phyloP scores from a whole-genome alignment of 64 coral and sea anemone species.

The Montipora cactus region DNA sequence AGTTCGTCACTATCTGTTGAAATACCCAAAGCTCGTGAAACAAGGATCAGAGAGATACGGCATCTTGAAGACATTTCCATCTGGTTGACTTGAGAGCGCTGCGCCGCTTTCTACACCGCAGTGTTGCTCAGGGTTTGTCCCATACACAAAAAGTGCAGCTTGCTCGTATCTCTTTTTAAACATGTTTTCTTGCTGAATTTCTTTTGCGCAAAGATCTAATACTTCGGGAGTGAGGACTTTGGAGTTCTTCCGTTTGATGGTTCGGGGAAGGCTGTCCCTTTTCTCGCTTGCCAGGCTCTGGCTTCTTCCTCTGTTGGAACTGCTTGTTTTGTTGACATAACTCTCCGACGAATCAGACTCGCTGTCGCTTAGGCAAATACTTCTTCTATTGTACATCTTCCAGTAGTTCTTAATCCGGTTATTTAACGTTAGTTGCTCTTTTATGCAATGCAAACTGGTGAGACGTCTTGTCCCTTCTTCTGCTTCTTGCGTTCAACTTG shows the following conservation, averaged over 20 bases:
- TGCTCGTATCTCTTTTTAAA: conserved; percentile 45
- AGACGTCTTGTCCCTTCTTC: not conserved
- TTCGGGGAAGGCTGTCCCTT: not conserved
- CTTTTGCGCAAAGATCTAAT: conserved; percentile 41
- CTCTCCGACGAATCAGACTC: not conserved
- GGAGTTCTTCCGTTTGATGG: conserved; percentile 20
- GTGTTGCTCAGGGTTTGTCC: conserved; percentile 11
- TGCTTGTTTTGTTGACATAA: not conserved
- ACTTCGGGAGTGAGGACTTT: conserved; percentile 37
- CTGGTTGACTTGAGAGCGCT: not conserved
- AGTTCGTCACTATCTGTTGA: not conserved
- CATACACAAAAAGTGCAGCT: conserved; percentile 36
- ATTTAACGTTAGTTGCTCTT: not conserved
- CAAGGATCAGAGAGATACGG: conserved; percentile 39
- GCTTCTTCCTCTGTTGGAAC: not conserved
- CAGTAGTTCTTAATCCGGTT: not conserved
- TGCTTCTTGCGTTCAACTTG: not conserved
- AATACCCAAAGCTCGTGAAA: conserved; percentile 35
- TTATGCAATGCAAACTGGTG: not conserved
- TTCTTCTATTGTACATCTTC: conserved; percentile 19
- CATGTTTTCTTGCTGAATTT: conserved; percentile 46
- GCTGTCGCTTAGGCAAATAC: conserved; percentile 1
- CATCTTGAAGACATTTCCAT: conserved; percentile 41
- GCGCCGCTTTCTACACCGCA: conserved; percentile 9
- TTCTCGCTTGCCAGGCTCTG: not conserved